These are phyloP conservation scores for Acipenser transmontanus DNA, from an alignment of 2,797 vertebrate genomes.

Conservation along the genomic window DNA sequence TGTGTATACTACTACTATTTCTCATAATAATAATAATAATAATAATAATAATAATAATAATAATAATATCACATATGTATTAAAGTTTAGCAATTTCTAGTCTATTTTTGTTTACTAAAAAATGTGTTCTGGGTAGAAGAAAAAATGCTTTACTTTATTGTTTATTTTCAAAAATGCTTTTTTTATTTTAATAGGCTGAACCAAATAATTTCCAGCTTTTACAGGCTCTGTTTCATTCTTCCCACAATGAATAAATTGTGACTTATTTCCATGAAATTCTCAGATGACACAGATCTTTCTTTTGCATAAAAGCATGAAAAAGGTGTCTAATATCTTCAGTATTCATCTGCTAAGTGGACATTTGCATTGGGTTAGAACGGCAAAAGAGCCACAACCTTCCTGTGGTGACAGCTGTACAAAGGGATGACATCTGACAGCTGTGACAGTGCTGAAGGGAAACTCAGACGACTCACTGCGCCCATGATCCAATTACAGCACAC, in stretches of 20 bases:
- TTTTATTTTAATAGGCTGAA: slow-evolving; percentile 87
- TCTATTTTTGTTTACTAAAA: too few species aligned
- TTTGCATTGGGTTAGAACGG: slow-evolving; percentile 86
- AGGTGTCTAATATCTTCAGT: slow-evolving; percentile 88
- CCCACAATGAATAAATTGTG: slow-evolving; percentile 84
- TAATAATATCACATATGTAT: too few species aligned
- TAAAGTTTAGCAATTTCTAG: too few species aligned
- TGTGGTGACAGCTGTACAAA: slow-evolving; percentile 89
- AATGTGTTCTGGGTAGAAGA: slow-evolving; percentile 27
- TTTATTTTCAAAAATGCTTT: slow-evolving; percentile 76
- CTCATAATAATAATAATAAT: too few species aligned
- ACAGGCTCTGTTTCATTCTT: slow-evolving; percentile 85
- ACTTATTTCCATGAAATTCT: slow-evolving; percentile 98
- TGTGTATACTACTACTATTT: too few species aligned
- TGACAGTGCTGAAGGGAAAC: slow-evolving; percentile 88
- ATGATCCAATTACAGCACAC: slow-evolving; percentile 97
- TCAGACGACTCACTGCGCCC: slow-evolving; percentile 84
- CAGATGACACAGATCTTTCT: slow-evolving; percentile 94
- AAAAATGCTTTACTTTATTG: slow-evolving; percentile 44
- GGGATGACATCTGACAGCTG: slow-evolving; percentile 99
- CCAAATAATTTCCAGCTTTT: slow-evolving; percentile 92
- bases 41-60: too few species aligned
- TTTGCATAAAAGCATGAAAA: slow-evolving; percentile 99
- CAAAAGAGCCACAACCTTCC: slow-evolving; percentile 78
- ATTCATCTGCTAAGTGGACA: slow-evolving; percentile 99